Conservation (phyloP, 2,888 invertebrate genomes). For the Torymus tubicola region DNA sequence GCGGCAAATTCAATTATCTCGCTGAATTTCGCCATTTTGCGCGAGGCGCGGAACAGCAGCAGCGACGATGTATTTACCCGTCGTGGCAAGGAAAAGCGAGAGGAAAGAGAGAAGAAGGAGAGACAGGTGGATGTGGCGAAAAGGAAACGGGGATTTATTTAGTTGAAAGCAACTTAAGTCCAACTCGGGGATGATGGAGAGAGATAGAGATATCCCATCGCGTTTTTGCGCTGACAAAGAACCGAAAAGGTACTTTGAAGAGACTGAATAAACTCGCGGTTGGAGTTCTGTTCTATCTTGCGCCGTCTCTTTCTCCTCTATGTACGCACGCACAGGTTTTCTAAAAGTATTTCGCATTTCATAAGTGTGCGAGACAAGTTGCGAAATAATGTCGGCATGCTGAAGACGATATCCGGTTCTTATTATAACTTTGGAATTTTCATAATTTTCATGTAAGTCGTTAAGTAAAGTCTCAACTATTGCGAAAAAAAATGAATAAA, state of each 20-base stretch:
- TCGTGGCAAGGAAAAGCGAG: not conserved
- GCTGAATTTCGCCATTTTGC: constrained; percentile 48
- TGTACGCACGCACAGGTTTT: too few relatives aligned
- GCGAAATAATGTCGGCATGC: too few relatives aligned
- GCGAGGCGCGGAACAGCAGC: not conserved
- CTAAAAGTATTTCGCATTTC: too few relatives aligned
- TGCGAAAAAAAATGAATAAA: too few relatives aligned
- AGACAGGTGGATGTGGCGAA: not conserved
- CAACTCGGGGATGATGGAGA: not conserved
- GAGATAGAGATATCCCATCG: not conserved
- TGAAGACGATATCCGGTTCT: too few relatives aligned
- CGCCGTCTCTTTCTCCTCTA: too few relatives aligned
- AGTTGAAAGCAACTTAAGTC: constrained; percentile 40
- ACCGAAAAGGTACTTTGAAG: constrained; percentile 10
- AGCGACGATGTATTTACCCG: constrained; percentile 40
- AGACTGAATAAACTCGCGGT: not conserved
- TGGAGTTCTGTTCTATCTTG: too few relatives aligned
- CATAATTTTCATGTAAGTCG: too few relatives aligned
- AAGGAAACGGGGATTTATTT: constrained; percentile 37
- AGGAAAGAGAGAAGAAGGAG: not conserved
- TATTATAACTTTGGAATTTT: too few relatives aligned
- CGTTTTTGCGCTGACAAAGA: constrained; percentile 18
- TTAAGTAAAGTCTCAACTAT: too few relatives aligned
- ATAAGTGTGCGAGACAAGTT: too few relatives aligned
- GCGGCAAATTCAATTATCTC: constrained; percentile 50